Evolutionary conservation across 2,888 invertebrate genomes (phyloP).

Genomic region (Plagiodera versicolora): DNA sequence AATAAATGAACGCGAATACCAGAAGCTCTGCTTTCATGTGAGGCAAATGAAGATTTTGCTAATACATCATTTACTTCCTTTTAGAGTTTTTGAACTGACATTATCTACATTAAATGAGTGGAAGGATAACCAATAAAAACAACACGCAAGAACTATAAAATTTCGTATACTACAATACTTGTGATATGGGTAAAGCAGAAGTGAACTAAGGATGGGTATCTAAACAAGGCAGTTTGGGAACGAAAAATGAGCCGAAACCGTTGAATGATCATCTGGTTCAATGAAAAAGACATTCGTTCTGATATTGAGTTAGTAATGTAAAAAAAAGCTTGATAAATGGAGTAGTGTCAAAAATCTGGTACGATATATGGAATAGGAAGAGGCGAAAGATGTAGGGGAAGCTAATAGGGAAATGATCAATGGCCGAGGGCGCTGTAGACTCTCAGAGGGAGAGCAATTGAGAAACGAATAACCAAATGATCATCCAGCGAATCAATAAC

Average conservation of each 20-base stretch:
- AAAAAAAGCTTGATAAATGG: neutral
- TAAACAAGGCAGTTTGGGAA: constrained; percentile 19
- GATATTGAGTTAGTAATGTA: neutral
- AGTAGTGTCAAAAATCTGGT: neutral
- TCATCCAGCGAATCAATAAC: constrained; percentile 47
- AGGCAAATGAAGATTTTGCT: too few relatives aligned
- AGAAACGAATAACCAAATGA: constrained; percentile 38
- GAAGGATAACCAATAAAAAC: neutral
- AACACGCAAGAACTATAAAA: neutral
- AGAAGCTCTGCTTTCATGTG: too few relatives aligned
- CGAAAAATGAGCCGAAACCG: constrained; percentile 35
- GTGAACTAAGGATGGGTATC: constrained; percentile 6
- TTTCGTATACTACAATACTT: neutral
- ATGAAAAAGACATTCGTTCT: neutral
- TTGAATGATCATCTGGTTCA: constrained; percentile 31
- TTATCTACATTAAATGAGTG: neutral
- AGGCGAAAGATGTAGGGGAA: constrained; percentile 10
- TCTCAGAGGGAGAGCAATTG: constrained; percentile 13
- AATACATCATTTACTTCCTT: neutral
- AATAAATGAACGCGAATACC: too few relatives aligned
- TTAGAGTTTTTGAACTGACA: neutral
- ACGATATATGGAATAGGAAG: neutral
- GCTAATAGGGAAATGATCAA: constrained; percentile 24
- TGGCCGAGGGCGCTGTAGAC: constrained; percentile 23
- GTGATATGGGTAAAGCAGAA: constrained; percentile 10